These are phyloP conservation scores for Leucozona laternaria DNA, from an alignment of 2,888 invertebrate genomes.

Conservation along the genomic window DNA sequence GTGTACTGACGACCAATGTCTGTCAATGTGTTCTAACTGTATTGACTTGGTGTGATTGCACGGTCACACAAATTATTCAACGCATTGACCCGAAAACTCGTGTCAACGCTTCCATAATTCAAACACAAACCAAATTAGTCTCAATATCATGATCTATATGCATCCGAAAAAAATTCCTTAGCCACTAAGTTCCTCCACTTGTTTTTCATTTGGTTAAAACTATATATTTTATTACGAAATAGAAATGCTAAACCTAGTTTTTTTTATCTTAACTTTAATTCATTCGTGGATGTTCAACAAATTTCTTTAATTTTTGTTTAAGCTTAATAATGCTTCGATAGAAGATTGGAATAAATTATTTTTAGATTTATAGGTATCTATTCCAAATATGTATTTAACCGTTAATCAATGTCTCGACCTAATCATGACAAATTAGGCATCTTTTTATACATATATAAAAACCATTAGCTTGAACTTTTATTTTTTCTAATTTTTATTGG, in stretches of 20 bases:
- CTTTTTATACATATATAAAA: neutral
- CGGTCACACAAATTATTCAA: no score
- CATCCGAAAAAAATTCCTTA: no score
- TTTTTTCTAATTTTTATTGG: neutral
- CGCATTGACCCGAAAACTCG: no score
- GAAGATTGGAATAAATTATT: slow-evolving; percentile 32
- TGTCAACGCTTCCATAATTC: no score
- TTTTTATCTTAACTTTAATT: neutral
- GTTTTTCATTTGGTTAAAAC: no score
- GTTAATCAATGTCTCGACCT: slow-evolving; percentile 13
- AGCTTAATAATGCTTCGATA: neutral
- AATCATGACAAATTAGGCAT: slow-evolving; percentile 42
- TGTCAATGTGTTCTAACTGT: no score
- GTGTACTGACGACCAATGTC: no score
- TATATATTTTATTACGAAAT: neutral
- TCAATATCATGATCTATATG: no score
- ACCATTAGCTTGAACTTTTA: neutral
- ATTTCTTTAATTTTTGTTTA: neutral
- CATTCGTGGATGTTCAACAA: neutral
- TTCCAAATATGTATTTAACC: neutral
- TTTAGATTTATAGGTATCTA: neutral
- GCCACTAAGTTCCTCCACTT: no score
- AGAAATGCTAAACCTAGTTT: neutral
- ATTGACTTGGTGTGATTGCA: no score
- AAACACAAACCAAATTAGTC: no score